phyloP scores from a whole-genome alignment of 2,113 vertebrate species.

The Pipra filicauda region DNA sequence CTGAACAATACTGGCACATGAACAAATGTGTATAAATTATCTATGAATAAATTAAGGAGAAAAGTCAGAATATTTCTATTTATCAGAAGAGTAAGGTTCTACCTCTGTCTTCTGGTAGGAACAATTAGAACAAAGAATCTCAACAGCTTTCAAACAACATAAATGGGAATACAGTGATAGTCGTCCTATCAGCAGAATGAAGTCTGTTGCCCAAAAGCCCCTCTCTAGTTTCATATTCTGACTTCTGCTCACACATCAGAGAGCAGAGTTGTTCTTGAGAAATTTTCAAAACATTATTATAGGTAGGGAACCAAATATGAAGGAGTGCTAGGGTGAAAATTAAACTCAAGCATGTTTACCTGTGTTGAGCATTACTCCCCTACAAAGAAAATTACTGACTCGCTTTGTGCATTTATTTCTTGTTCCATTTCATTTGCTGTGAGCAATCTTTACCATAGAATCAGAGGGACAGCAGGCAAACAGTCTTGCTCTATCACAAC shows the following conservation, averaged over 20 bases:
- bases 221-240: background rate
- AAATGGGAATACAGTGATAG: background rate
- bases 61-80: conserved; percentile 21
- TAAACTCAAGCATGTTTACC: background rate
- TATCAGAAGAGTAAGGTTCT: background rate
- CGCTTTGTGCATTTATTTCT: background rate
- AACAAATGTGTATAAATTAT: conserved; percentile 42
- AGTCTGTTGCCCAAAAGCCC: background rate
- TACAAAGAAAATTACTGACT: background rate
- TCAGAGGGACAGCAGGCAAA: background rate
- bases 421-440: background rate
- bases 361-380: background rate
- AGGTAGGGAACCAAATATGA: background rate
- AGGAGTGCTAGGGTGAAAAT: background rate
- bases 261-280: background rate
- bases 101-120: background rate
- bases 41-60: conserved; percentile 9
- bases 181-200: background rate
- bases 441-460: background rate
- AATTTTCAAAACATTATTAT: background rate
- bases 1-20: conserved; percentile 40
- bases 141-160: background rate
- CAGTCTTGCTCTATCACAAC: background rate
- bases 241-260: background rate
- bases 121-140: background rate